These are phyloP conservation scores for Phaonia tiefii DNA, from an alignment of 2,888 invertebrate genomes.

Conservation along the genomic window DNA sequence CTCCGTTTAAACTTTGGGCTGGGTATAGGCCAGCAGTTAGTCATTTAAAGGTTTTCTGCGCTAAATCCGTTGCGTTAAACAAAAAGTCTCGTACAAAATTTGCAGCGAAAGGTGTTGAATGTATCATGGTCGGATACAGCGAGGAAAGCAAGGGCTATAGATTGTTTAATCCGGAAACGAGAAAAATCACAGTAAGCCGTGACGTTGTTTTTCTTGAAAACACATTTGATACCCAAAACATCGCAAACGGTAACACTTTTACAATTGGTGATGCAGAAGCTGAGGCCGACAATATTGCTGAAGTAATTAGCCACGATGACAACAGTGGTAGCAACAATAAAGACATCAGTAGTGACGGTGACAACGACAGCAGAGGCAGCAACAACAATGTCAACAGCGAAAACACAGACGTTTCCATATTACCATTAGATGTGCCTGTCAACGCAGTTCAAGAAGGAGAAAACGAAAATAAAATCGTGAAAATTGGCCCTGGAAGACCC, in stretches of 20 bases:
- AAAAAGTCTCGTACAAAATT: not conserved
- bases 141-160: not conserved
- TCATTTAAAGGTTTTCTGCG: too few species aligned
- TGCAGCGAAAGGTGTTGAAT: not conserved
- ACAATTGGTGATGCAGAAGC: too few species aligned
- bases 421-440: too few species aligned
- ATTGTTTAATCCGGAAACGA: not conserved
- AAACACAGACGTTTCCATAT: too few species aligned
- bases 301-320: too few species aligned
- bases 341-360: not conserved
- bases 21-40: too few species aligned
- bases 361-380: not conserved
- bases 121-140: not conserved
- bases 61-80: too few species aligned
- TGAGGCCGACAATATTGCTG: too few species aligned
- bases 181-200: not conserved
- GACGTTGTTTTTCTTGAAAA: too few species aligned
- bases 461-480: not conserved
- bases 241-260: not conserved
- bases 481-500: conserved; percentile 60
- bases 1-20: too few species aligned
- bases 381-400: too few species aligned
- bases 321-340: too few species aligned
- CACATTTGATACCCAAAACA: not conserved
- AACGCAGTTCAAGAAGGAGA: conserved; percentile 29